Evolutionary conservation across 2,113 vertebrate genomes (phyloP), one percentile per base, ranked within the genome.

Genomic region (Rhodinocichla rosea): DNA sequence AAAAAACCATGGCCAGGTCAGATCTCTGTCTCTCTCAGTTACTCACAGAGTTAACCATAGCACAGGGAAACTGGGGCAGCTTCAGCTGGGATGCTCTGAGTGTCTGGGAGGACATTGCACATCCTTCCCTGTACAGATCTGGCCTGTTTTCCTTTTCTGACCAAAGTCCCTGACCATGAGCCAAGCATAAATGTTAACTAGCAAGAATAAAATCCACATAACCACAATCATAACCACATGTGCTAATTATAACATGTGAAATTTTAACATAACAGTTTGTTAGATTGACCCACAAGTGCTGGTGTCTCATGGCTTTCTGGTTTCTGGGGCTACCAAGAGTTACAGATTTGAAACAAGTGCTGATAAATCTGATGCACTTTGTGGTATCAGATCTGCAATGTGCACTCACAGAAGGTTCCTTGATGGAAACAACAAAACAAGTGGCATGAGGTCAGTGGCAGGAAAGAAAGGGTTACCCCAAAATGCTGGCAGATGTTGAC

Each of bases 211-310:
- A 79, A 71, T 68, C 12, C 30, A 35, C 22, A 24, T 33, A 57
- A 23, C 14, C 47, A 55, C 11, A 60, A 53, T 42, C 16, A 67
- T 45, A 45, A 32, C 20, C 12, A 27, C 26, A 13, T 8, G 22
- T 27, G 18, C 12, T 42, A 28, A 47, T 32, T 22, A 8, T 0
- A 42, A 8, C 14, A 26, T 0, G 27, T 35, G n/a, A 40, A 33
- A 27, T 86, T 92, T 68, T 5, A 30, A 44, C 45, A 23, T 9
- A 75, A n/a, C 0, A 0, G 0, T 42, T 52, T 63, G 15, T 80
- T 73, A 45, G 8, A 5, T 5, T 64, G 19, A 63, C 20, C 42
- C 60, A n/a, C 42, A 53, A 33, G 26, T 18, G 15, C 5, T 74
- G 50, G 5, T 3, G 0, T 76, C n/a, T 60, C 30, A 8, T 55